Base-by-base conservation (phyloP, 2,888 invertebrate species). In the Ochropacha duplaris region DNA sequence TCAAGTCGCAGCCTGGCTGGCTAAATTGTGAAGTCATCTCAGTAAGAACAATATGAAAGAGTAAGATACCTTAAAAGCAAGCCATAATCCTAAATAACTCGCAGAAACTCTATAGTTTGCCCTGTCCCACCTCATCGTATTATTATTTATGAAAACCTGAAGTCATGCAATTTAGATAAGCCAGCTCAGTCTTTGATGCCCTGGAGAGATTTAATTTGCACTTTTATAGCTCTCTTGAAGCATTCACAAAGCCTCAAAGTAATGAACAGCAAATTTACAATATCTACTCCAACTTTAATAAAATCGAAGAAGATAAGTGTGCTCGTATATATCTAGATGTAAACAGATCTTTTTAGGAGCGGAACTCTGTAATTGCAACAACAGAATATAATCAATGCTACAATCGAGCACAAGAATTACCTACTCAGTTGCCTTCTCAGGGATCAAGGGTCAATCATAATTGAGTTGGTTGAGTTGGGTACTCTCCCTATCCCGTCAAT, bases 131-230 rank as follows among this genome's bases (percentile, higher is more conserved):
- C 60, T 36, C 9, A 57, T 62, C 64, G 67, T 74, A 77, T 85
- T 87, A 24, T 2, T 24, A 86, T 87, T 86, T 84, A 84, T 83
- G 79, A 78, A 83, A 82, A 78, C 72, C 78, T 72, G 75, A 70
- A 75, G 73, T 76, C 78, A 82, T 85, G 83, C 79, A 87, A 85
- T 85, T 86, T 83, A 84, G 77, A 86, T 86, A 81, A 85, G 79
- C 76, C 59, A n/a, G 44, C 61, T 58, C 65, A 65, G 76, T 74
- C 81, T 79, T 82, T 81, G 78, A 78, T 69, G 72, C 69, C 68
- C 74, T 61, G 66, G 79, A 79, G 81, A 83, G 83, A 87, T 86
- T 84, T 83, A 84, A 88, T 87, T 84, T 84, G 76, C 83, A 84
- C 82, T 83, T 80, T 84, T 81, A 74, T 81, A 69, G 74, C 63